phyloP scores from a whole-genome alignment of 2,113 vertebrate genomes.

The Caretta caretta region DNA sequence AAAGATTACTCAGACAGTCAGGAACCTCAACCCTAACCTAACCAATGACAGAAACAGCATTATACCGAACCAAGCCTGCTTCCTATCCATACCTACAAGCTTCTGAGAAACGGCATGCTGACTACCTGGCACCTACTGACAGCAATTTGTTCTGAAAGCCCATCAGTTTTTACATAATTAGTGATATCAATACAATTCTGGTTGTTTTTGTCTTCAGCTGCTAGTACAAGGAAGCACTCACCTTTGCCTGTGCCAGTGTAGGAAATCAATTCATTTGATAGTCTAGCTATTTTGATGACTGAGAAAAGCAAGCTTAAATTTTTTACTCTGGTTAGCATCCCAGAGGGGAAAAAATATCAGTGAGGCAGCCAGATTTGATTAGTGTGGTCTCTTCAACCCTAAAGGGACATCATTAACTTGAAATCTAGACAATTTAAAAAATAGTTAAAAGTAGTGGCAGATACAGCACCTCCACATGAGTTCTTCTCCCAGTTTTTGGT shows the following conservation, averaged over 20 bases:
- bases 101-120: background rate
- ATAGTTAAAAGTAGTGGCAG: background rate
- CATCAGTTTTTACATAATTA: background rate
- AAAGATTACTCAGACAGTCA: background rate
- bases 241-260: background rate
- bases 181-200: fast-evolving
- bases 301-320: background rate
- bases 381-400: background rate
- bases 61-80: background rate
- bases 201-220: fast-evolving
- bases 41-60: background rate
- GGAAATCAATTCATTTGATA: background rate
- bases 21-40: background rate
- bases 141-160: background rate
- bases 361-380: background rate
- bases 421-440: background rate
- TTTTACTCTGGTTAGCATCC: background rate
- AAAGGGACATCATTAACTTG: background rate
- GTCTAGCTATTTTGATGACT: background rate
- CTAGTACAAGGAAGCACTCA: background rate
- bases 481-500: background rate
- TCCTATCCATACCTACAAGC: background rate
- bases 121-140: background rate
- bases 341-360: background rate
- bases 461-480: background rate